Evolutionary conservation across 2,797 vertebrate species (phyloP).

Genomic region (Mormyrops attenuatus): DNA sequence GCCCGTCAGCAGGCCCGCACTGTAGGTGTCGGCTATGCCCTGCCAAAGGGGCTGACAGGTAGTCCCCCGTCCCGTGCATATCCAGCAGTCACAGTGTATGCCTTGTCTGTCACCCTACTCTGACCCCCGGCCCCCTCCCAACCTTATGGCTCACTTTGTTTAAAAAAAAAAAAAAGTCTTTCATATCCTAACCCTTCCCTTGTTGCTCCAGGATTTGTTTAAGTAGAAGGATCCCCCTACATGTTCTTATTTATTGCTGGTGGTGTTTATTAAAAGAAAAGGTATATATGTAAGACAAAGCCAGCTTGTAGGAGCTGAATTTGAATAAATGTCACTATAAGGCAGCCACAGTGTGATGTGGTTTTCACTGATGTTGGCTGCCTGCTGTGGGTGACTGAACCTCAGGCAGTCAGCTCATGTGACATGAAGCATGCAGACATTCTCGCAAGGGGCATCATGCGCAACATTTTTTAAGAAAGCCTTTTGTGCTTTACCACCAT

Average conservation of each 20-base stretch:
- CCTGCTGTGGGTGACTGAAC: background rate
- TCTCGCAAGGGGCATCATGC: background rate
- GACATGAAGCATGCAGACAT: background rate
- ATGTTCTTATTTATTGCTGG: conserved; percentile 37
- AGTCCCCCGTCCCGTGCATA: background rate
- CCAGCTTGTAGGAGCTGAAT: conserved; percentile 36
- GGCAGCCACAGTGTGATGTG: background rate
- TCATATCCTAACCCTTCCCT: conserved; percentile 30
- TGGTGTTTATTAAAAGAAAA: conserved; percentile 33
- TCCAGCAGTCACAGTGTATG: conserved; percentile 31
- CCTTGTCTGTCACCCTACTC: conserved; percentile 22
- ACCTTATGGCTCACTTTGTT: conserved; percentile 29
- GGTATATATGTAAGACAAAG: conserved; percentile 34
- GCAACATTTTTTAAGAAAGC: background rate
- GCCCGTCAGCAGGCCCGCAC: conserved; percentile 4
- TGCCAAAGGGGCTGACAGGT: background rate
- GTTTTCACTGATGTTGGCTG: background rate
- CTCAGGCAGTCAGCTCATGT: background rate
- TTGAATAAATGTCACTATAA: conserved; percentile 51
- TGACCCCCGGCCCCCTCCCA: background rate
- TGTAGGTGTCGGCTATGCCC: background rate
- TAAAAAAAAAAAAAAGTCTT: conserved; percentile 16
- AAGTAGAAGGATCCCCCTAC: conserved; percentile 34
- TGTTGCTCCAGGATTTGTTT: conserved; percentile 42
- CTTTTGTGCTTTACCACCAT: background rate